Percentiles rank a stretch among this genome's conserved stretches.
These are phyloP conservation scores for Empidonax alnorum DNA, from an alignment of 2,113 vertebrate genomes.

Conservation along the genomic window DNA sequence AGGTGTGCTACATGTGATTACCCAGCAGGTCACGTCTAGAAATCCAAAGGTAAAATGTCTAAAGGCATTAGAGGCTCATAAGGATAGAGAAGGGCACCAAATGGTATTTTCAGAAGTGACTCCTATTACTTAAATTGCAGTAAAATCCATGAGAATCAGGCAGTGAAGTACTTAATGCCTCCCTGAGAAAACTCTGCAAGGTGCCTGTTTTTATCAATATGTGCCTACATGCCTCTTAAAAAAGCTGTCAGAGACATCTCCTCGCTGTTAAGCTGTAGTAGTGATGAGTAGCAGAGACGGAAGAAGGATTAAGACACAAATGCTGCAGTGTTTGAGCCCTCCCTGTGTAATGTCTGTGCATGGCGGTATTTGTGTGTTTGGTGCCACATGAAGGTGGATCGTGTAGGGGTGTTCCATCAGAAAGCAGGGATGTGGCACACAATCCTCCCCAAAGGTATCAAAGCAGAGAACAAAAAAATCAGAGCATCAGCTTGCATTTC, in stretches of 20 bases:
- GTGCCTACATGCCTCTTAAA: neutral
- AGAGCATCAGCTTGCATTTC: neutral
- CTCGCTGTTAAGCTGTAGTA: fast-evolving
- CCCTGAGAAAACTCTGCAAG: neutral
- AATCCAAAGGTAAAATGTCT: slow-evolving; percentile 12
- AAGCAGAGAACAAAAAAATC: neutral
- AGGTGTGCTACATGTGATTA: neutral
- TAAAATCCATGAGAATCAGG: neutral
- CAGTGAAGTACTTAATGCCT: neutral
- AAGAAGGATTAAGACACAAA: neutral
- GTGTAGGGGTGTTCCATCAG: fast-evolving
- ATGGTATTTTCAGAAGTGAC: neutral
- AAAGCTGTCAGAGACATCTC: neutral
- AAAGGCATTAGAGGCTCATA: neutral
- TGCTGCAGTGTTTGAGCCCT: neutral
- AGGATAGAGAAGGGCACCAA: neutral
- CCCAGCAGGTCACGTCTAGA: neutral
- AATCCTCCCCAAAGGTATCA: neutral
- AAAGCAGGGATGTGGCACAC: neutral
- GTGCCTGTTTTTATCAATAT: neutral
- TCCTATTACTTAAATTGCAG: neutral
- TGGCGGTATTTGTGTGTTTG: neutral
- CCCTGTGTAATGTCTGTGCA: neutral
- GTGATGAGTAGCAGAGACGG: neutral
- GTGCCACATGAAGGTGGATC: neutral